phyloP scores from a whole-genome alignment of 92 coral and sea anemone genomes.

The Scolanthus callimorphus region DNA sequence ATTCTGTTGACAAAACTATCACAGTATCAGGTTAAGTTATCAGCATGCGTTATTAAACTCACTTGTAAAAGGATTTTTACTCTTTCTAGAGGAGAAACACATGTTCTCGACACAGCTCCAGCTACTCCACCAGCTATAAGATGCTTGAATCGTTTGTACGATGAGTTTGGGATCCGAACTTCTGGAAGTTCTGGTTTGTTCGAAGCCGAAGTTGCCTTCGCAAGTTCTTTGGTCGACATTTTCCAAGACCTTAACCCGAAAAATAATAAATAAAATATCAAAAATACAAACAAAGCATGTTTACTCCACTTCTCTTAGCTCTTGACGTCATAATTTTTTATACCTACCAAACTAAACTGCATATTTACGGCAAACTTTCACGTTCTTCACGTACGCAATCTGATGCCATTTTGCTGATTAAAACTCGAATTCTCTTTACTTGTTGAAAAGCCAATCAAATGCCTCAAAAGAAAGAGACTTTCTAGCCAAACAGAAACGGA shows the following conservation, averaged over 20 bases:
- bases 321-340: no score
- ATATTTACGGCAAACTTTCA: no score
- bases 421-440: background rate
- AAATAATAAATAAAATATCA: no score
- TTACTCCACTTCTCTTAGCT: no score
- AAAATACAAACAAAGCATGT: no score
- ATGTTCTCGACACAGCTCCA: conserved; percentile 79
- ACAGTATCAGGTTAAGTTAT: no score
- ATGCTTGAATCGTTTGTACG: conserved; percentile 55
- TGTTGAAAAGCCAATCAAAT: conserved; percentile 6
- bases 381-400: no score
- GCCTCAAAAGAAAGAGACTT: background rate
- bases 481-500: background rate
- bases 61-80: conserved; percentile 79
- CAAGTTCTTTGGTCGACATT: conserved; percentile 9
- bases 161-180: conserved; percentile 22
- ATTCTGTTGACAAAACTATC: no score
- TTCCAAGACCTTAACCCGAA: no score
- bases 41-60: no score
- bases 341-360: no score
- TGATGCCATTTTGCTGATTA: background rate
- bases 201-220: conserved; percentile 2
- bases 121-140: conserved; percentile 73
- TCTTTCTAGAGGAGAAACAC: conserved; percentile 81
- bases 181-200: conserved; percentile 7